Conservation (phyloP, 2,113 vertebrate genomes). For the Macrotus californicus region DNA sequence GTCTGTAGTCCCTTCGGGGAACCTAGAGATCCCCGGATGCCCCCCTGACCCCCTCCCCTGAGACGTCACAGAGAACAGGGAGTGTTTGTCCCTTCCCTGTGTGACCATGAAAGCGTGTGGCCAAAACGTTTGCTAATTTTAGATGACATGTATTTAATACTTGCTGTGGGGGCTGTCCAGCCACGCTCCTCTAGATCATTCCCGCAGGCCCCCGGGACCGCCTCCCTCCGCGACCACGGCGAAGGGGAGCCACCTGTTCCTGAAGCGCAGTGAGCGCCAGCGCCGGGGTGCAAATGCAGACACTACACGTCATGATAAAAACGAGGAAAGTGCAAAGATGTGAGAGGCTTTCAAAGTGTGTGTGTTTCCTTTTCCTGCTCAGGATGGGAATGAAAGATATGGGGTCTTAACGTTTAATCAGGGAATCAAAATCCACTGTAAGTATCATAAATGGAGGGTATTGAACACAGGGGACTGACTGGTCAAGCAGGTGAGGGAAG, state of each 20-base stretch:
- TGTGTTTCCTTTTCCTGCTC: background rate
- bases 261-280: background rate
- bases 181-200: background rate
- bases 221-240: background rate
- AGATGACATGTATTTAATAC: background rate
- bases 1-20: background rate
- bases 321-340: background rate
- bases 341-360: background rate
- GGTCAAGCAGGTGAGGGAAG: background rate
- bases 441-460: background rate
- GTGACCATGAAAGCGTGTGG: background rate
- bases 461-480: background rate
- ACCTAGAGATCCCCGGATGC: background rate
- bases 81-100: background rate
- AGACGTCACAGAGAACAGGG: background rate
- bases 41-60: too few species aligned
- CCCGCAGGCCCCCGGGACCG: background rate
- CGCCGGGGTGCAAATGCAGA: background rate
- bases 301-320: background rate
- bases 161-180: background rate
- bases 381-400: background rate
- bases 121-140: background rate
- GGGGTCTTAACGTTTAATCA: background rate
- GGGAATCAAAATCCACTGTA: background rate
- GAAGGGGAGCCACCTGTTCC: background rate